Conservation (phyloP, 2,113 vertebrate species). For the Apteryx mantelli region DNA sequence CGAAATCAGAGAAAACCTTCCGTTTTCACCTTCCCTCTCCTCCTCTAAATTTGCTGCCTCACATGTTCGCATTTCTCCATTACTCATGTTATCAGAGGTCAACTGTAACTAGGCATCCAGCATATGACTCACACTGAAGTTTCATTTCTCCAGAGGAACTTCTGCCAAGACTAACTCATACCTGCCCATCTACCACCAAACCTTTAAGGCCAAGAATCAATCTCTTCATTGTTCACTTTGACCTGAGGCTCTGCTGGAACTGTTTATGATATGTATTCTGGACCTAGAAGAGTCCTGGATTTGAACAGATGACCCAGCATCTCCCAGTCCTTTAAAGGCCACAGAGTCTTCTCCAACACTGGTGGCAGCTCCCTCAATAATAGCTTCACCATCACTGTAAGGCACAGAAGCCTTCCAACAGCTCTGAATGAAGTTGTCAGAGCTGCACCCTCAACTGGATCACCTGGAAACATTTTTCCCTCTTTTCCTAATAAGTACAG, state of each 20-base stretch:
- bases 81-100: background rate
- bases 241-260: background rate
- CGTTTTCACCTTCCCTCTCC: background rate
- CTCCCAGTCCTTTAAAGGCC: background rate
- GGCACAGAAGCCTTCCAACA: background rate
- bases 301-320: background rate
- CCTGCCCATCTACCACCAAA: background rate
- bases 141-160: background rate
- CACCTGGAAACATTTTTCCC: background rate
- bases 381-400: background rate
- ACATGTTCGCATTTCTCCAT: background rate
- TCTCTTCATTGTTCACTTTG: background rate
- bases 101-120: background rate
- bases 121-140: background rate
- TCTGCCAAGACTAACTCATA: background rate
- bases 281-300: background rate
- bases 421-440: background rate
- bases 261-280: background rate
- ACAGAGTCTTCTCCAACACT: background rate
- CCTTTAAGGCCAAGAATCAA: background rate
- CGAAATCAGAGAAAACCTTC: background rate
- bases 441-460: background rate
- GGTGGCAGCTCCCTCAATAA: background rate
- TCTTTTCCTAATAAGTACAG: background rate
- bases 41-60: slow-evolving; percentile 3